Percentiles rank a stretch among this genome's conserved stretches.
Evolutionary conservation across 1,140 invertebrate species (phyloP).

Genomic region (Pseudomyrmex concolor): DNA sequence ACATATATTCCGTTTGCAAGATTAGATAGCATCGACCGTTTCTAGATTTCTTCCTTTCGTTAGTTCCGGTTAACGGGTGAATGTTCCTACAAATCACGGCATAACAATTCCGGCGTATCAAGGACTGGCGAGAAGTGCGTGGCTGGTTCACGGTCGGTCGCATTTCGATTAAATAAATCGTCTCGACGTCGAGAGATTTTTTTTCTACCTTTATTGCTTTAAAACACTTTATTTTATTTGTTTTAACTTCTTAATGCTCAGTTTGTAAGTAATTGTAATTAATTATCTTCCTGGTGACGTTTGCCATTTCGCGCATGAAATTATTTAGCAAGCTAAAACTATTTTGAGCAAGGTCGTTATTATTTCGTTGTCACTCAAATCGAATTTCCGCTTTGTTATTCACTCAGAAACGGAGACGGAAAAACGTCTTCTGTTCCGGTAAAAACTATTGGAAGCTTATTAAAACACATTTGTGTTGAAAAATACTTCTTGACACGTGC

Average conservation of each 20-base stretch:
- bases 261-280: background rate
- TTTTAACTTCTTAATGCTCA: background rate
- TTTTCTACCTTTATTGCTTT: background rate
- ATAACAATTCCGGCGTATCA: conserved; percentile 62
- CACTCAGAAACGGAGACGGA: conserved; percentile 4
- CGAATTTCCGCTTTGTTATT: conserved; percentile 55
- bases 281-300: background rate
- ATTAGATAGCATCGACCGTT: conserved; percentile 22
- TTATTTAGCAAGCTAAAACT: too few relatives aligned
- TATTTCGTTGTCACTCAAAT: conserved; percentile 25
- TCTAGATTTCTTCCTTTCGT: conserved; percentile 19
- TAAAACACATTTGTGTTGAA: background rate
- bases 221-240: background rate
- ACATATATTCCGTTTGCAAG: background rate
- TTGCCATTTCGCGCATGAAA: conserved; percentile 28
- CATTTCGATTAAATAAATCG: conserved; percentile 9
- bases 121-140: conserved; percentile 37
- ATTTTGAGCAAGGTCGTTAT: conserved; percentile 40
- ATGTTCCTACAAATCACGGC: conserved; percentile 61
- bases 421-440: conserved; percentile 29
- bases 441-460: conserved; percentile 9
- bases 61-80: conserved; percentile 48
- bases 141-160: conserved; percentile 55
- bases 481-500: conserved; percentile 7
- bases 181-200: background rate